phyloP scores from a whole-genome alignment of 2,888 invertebrate species.

The Brassicogethes aeneus region DNA sequence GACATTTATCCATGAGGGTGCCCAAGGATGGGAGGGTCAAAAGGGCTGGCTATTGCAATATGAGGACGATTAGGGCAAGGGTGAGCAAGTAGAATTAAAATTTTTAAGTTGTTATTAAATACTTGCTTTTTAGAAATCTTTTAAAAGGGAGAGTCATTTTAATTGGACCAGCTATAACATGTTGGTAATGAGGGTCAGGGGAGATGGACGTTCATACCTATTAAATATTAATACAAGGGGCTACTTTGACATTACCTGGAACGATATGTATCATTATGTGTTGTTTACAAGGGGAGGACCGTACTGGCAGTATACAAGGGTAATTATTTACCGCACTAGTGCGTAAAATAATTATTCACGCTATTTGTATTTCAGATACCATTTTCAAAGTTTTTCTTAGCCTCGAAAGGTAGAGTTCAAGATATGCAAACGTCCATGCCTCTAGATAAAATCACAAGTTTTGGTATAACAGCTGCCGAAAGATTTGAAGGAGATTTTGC shows the following conservation, averaged over 20 bases:
- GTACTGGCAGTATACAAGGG: conserved; percentile 91
- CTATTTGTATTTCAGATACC: conserved; percentile 64
- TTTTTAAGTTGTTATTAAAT: conserved; percentile 6
- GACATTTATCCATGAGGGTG: conserved; percentile 56
- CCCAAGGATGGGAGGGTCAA: conserved; percentile 75
- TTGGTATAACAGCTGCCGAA: conserved; percentile 80
- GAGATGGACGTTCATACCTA: conserved; percentile 89
- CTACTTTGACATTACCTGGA: conserved; percentile 78
- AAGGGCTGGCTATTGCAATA: conserved; percentile 73
- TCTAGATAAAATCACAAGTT: conserved; percentile 53
- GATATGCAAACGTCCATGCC: conserved; percentile 64
- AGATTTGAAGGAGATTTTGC: conserved; percentile 73
- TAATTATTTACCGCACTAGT: conserved; percentile 31
- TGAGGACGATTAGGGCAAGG: conserved; percentile 57
- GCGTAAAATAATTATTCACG: background rate
- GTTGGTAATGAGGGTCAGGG: conserved; percentile 71
- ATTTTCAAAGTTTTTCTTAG: conserved; percentile 83
- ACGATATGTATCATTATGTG: conserved; percentile 78
- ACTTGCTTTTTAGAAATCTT: conserved; percentile 59
- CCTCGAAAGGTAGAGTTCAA: conserved; percentile 77
- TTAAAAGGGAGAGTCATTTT: conserved; percentile 58
- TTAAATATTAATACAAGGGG: conserved; percentile 70
- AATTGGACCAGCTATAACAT: conserved; percentile 75
- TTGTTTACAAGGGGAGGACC: conserved; percentile 95
- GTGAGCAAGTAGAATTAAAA: conserved; percentile 39